These are phyloP conservation scores for Stenodema calcarata DNA, from an alignment of 2,888 invertebrate genomes.

Conservation along the genomic window DNA sequence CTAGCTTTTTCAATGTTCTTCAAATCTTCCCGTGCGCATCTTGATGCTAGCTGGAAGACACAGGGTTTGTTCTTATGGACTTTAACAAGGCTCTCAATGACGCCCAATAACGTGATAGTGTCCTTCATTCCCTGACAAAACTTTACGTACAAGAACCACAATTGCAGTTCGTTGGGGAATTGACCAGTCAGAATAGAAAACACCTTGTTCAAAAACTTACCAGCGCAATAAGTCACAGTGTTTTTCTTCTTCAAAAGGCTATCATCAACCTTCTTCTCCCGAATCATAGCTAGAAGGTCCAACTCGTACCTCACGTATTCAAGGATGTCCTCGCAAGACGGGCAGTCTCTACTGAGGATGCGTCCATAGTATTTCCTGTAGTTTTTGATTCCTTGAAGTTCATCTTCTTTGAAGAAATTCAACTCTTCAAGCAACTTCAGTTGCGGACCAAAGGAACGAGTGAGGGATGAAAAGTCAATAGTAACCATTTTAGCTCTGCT, in stretches of 20 bases:
- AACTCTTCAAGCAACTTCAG: background rate
- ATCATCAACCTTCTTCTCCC: slow-evolving; percentile 65
- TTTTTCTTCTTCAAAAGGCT: slow-evolving; percentile 68
- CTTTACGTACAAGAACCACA: slow-evolving; percentile 80
- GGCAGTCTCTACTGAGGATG: background rate
- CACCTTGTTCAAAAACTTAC: slow-evolving; percentile 74
- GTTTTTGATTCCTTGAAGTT: slow-evolving; percentile 1
- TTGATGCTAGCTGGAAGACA: slow-evolving; percentile 80
- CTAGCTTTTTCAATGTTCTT: slow-evolving; percentile 74
- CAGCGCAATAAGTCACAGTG: slow-evolving; percentile 73
- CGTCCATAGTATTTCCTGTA: background rate
- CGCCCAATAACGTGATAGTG: slow-evolving; percentile 56
- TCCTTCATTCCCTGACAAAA: slow-evolving; percentile 70
- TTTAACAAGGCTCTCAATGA: slow-evolving; percentile 64
- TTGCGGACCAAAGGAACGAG: background rate
- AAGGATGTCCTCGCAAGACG: background rate
- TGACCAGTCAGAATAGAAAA: slow-evolving; percentile 74
- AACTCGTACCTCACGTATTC: slow-evolving; percentile 74
- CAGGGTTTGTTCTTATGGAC: slow-evolving; percentile 77
- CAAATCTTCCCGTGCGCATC: slow-evolving; percentile 76
- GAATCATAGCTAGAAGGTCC: slow-evolving; percentile 71
- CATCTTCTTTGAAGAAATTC: background rate
- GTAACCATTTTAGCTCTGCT: background rate
- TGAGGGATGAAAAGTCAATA: background rate
- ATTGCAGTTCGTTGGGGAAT: slow-evolving; percentile 74